These are phyloP conservation scores for Myotis davidii DNA, from an alignment of 2,113 vertebrate genomes.

Conservation along the genomic window DNA sequence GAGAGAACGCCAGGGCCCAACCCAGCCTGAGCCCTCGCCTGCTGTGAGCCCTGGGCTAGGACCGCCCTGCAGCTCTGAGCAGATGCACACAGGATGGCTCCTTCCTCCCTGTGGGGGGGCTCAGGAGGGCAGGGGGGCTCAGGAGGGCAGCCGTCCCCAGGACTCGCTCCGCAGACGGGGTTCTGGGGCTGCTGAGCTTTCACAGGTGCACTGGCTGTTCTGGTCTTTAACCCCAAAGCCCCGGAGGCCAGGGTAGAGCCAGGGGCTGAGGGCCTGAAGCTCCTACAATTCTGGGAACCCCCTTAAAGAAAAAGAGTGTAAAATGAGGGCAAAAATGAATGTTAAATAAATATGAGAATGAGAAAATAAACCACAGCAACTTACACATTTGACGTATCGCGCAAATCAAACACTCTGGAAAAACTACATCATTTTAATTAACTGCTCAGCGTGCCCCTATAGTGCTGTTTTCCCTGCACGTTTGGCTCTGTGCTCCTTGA, in stretches of 20 bases:
- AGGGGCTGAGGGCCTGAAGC: neutral
- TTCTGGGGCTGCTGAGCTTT: neutral
- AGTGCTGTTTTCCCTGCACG: neutral
- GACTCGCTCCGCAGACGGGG: neutral
- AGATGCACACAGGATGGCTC: rapidly evolving
- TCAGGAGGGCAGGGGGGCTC: neutral
- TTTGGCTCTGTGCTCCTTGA: neutral
- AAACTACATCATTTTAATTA: neutral
- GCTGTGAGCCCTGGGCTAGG: neutral
- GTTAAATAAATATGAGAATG: neutral
- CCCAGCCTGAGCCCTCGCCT: neutral
- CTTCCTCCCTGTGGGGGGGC: neutral
- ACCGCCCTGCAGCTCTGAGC: neutral
- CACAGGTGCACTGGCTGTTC: neutral
- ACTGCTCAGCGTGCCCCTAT: rapidly evolving
- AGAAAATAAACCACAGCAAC: neutral
- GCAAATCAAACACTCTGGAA: neutral
- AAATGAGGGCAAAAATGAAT: slow-evolving; percentile 8
- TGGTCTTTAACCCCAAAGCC: neutral
- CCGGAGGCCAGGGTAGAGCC: neutral
- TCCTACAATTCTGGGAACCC: neutral
- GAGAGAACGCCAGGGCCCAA: rapidly evolving
- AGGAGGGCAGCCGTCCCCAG: neutral
- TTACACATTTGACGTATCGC: neutral
- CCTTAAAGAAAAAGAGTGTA: neutral